Percentiles rank a stretch among this genome's conserved stretches.
Conservation (phyloP, 92 coral and sea anemone species). For the Ricordea florida region DNA sequence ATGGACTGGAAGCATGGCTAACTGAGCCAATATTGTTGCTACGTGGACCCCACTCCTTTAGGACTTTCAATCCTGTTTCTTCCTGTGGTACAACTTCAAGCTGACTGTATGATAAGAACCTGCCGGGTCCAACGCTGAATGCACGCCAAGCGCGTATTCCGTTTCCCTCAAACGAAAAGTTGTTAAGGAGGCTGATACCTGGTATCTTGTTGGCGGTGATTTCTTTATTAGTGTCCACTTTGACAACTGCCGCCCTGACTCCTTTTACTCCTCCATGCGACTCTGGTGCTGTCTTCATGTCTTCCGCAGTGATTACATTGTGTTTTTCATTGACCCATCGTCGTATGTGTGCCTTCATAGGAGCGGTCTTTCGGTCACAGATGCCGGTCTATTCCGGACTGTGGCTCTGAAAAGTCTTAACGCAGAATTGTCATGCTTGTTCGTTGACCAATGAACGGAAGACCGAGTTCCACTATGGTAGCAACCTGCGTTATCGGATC, state of each 20-base stretch:
- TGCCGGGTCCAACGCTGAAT: slow-evolving; percentile 20
- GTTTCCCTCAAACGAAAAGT: slow-evolving; percentile 2
- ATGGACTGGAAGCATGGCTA: slow-evolving; percentile 1
- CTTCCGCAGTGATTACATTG: slow-evolving; percentile 40
- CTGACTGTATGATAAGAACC: slow-evolving; percentile 19
- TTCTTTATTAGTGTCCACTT: slow-evolving; percentile 11
- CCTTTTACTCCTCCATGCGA: slow-evolving; percentile 56
- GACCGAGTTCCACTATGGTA: too few relatives aligned
- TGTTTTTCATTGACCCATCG: slow-evolving; percentile 55
- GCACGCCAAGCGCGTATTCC: slow-evolving; percentile 34
- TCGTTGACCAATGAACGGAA: too few relatives aligned
- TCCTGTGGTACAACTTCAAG: slow-evolving; percentile 19
- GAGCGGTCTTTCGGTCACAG: slow-evolving; percentile 51
- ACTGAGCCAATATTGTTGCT: slow-evolving; percentile 10
- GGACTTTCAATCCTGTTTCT: slow-evolving; percentile 19
- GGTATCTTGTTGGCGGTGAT: too few relatives aligned
- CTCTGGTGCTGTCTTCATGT: slow-evolving; percentile 54
- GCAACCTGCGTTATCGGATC: too few relatives aligned
- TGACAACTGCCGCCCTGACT: slow-evolving; percentile 26
- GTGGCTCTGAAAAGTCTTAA: too few relatives aligned
- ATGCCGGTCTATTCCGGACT: slow-evolving; percentile 54
- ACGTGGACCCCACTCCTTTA: slow-evolving; percentile 30
- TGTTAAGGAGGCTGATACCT: slow-evolving; percentile 42
- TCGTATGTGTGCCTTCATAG: slow-evolving; percentile 51
- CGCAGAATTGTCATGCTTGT: too few relatives aligned